Base-by-base conservation (phyloP, 92 coral and sea anemone genomes). In the Paramuricea clavata region DNA sequence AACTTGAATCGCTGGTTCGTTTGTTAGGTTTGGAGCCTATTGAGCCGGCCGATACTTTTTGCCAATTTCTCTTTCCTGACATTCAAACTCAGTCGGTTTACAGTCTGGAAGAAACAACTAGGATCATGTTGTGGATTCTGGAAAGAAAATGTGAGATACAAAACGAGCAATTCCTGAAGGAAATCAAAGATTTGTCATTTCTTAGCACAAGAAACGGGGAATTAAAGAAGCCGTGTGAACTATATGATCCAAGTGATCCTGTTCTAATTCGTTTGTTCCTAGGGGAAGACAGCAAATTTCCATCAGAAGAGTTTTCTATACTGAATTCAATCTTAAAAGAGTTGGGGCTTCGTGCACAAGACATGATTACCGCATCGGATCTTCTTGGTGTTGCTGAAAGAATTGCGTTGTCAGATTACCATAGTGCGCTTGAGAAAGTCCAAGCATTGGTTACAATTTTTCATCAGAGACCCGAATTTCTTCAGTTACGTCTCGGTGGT, bases 201-300 rank as follows among this genome's bases (percentile, higher is more conserved):
- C 76, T 88, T 0, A 10, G 21, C 32, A 80, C 81, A 12, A 72
- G 67, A 19, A 42, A 33, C 12, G 61, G 57, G 27, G n/a, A 43
- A 32, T 21, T 88, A 13, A 79, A 42, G 49, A 79, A 85, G 59
- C 91, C 91, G 5, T 41, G 82, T 19, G 83, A 88, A 64, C 12
- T 88, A 23, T 88, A 73, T 36, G 83, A 88, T 32, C 91, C 91
- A 30, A 85, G 26, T 12, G 79, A 81, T 21, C 47, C 21, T 19
- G 30, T 81, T 33, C 49, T 88, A 61, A 5, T 22, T 31, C 39
- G 74, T 41, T 79, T 88, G 83, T 81, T 88, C 73, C 11, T 43
- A 6, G 91, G 87, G 21, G 87, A 88, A 61, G 69, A 10, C 7
- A 49, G 43, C 7, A 88, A 73, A 68, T 88, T 88, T 50, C 91